Evolutionary conservation across 2,797 vertebrate species (phyloP).

Genomic region (Dipus sagitta): DNA sequence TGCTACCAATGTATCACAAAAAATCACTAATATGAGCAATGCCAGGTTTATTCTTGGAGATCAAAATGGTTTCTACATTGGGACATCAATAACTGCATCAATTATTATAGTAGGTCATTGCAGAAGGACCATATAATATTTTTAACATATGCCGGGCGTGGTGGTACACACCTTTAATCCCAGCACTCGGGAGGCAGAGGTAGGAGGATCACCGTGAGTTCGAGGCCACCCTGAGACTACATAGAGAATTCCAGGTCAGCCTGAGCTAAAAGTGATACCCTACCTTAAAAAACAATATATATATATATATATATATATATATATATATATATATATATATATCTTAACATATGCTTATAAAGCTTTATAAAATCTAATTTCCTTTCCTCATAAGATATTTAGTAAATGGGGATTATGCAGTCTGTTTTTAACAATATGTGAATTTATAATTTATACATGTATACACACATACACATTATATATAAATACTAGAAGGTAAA

Average conservation of each 20-base stretch:
- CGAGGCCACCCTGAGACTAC: too few species aligned
- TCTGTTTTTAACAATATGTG: background rate
- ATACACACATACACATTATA: background rate
- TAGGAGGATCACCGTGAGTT: too few species aligned
- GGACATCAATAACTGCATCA: background rate
- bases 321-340: too few species aligned
- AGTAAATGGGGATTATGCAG: background rate
- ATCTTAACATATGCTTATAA: background rate
- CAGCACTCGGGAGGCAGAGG: too few species aligned
- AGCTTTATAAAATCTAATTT: background rate
- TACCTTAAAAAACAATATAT: too few species aligned
- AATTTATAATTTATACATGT: background rate
- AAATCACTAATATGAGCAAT: background rate
- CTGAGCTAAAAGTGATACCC: too few species aligned
- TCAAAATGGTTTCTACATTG: background rate
- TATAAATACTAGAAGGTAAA: background rate
- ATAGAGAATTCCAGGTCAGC: too few species aligned
- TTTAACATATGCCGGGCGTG: too few species aligned
- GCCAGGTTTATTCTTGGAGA: background rate
- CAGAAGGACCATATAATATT: background rate
- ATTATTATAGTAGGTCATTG: background rate
- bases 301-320: too few species aligned
- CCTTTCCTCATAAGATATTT: background rate
- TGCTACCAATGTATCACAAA: background rate
- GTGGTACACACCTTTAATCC: too few species aligned